A percentile compares a stretch with the other conserved stretches of the same genome.
phyloP scores from a whole-genome alignment of 1,140 invertebrate species.

The Anoplolepis gracilipes region DNA sequence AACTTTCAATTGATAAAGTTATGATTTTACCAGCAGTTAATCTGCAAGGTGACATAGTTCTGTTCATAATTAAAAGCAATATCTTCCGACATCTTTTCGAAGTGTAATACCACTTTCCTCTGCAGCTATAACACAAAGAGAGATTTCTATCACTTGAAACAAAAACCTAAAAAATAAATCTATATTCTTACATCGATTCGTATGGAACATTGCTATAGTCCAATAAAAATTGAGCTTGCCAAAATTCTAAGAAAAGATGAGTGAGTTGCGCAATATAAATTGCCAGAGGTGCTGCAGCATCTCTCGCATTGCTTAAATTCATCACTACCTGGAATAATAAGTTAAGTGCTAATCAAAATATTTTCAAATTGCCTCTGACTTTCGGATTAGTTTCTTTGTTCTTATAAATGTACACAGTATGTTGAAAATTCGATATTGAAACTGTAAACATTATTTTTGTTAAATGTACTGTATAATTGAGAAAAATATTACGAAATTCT shows the following conservation, averaged over 20 bases:
- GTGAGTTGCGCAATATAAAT: constrained; percentile 24
- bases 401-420: not conserved
- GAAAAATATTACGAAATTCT: not conserved
- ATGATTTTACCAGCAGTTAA: constrained; percentile 32
- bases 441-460: not conserved
- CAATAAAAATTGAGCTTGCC: constrained; percentile 69
- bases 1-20: constrained; percentile 34
- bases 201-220: constrained; percentile 75
- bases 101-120: constrained; percentile 32
- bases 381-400: not conserved
- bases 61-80: constrained; percentile 43
- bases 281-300: not conserved
- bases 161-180: not conserved
- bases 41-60: constrained; percentile 27
- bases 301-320: constrained; percentile 11
- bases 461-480: not conserved
- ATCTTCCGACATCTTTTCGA: constrained; percentile 31
- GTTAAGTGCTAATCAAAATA: not conserved
- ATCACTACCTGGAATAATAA: constrained; percentile 14
- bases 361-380: not conserved
- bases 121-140: not conserved
- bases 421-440: not conserved
- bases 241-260: constrained; percentile 39
- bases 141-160: not conserved
- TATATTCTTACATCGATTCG: constrained; percentile 60